Conservation (phyloP, 2,113 vertebrate species). For the Brevimyrus niger region DNA sequence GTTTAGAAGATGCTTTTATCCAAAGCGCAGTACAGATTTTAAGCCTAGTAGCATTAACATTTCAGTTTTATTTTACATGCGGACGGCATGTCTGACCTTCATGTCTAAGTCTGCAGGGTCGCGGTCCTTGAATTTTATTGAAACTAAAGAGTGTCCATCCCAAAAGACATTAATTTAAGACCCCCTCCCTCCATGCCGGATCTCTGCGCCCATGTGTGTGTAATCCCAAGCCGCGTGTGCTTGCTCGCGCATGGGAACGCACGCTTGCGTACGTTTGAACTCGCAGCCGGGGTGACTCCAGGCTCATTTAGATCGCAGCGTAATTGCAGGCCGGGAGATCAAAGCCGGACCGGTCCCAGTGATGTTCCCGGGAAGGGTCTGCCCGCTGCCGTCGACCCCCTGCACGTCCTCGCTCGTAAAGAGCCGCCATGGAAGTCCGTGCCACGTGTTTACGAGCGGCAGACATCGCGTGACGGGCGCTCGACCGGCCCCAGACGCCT, state of each 20-base stretch:
- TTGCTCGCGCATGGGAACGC: not conserved
- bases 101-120: not conserved
- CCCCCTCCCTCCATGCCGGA: not conserved
- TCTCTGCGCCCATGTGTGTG: conserved; percentile 56
- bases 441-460: conserved; percentile 95
- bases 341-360: conserved; percentile 83
- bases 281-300: conserved; percentile 63
- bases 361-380: conserved; percentile 97
- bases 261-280: conserved; percentile 48
- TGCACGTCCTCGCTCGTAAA: conserved; percentile 98
- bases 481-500: conserved; percentile 27
- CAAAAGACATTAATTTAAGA: conserved; percentile 56
- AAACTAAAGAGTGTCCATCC: conserved; percentile 51
- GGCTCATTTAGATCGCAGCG: conserved; percentile 78
- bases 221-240: conserved; percentile 45
- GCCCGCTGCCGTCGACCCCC: conserved; percentile 80
- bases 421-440: conserved; percentile 93
- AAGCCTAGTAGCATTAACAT: not conserved
- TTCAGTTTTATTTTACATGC: not conserved
- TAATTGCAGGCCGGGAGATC: conserved; percentile 96
- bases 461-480: conserved; percentile 87
- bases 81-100: not conserved
- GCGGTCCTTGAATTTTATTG: conserved; percentile 25
- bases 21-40: not conserved
- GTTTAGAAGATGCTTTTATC: not conserved